phyloP scores from a whole-genome alignment of 2,888 invertebrate genomes.

The Cephus spinipes region DNA sequence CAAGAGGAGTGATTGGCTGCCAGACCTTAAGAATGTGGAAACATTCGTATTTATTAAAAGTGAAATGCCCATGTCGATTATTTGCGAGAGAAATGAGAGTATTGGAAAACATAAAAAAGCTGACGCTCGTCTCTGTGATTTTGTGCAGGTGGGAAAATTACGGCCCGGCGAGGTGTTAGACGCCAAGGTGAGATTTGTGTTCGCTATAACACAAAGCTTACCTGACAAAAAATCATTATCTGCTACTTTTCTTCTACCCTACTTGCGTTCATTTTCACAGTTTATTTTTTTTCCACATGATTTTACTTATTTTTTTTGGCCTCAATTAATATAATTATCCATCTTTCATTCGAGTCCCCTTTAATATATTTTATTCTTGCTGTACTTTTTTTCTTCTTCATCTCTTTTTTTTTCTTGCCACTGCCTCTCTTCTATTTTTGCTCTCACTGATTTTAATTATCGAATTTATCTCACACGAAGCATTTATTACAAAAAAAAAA shows the following conservation, averaged over 20 bases:
- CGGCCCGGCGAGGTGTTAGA: constrained; percentile 84
- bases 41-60: background rate
- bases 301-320: background rate
- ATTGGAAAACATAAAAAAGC: constrained; percentile 4
- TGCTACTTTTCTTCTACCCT: constrained; percentile 12
- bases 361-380: background rate
- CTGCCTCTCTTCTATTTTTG: background rate
- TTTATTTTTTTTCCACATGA: constrained; percentile 9
- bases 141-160: constrained; percentile 79
- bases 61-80: background rate
- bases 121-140: constrained; percentile 53
- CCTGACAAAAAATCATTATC: constrained; percentile 47
- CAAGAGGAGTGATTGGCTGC: background rate
- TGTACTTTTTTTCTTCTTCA: background rate
- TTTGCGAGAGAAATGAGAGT: background rate
- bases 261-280: constrained; percentile 25
- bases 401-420: background rate
- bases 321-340: background rate
- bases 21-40: background rate
- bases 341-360: background rate
- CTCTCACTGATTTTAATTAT: background rate
- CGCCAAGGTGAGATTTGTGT: constrained; percentile 81
- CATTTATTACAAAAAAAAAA: background rate
- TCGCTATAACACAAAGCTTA: constrained; percentile 69
- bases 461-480: background rate